Evolutionary conservation across 2,113 vertebrate species (phyloP).

Genomic region (Indicator indicator): DNA sequence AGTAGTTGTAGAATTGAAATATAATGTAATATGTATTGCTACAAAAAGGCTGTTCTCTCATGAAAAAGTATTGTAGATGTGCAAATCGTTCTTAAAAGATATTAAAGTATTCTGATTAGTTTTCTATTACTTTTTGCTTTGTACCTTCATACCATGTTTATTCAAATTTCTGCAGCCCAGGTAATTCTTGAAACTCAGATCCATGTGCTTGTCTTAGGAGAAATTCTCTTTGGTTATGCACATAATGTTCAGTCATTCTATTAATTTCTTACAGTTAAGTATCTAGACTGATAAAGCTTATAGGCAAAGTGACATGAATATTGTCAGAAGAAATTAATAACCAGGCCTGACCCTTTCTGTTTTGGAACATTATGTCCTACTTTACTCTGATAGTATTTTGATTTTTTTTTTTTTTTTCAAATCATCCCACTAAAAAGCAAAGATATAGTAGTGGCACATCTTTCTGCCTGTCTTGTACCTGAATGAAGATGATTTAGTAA

Average conservation of each 20-base stretch:
- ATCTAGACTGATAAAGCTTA: background rate
- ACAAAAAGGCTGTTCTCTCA: background rate
- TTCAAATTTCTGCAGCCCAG: background rate
- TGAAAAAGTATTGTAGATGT: background rate
- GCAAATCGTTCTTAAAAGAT: background rate
- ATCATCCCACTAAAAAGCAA: background rate
- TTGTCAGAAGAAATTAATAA: background rate
- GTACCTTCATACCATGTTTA: background rate
- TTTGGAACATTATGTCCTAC: constrained; percentile 28
- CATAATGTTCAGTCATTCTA: background rate
- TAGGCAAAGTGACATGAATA: background rate
- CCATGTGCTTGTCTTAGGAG: background rate
- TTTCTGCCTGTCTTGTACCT: background rate
- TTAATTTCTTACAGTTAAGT: background rate
- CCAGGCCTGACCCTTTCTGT: background rate
- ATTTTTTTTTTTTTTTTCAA: background rate
- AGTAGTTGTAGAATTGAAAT: background rate
- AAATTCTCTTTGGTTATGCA: background rate
- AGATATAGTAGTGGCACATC: background rate
- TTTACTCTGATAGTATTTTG: background rate
- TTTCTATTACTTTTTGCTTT: background rate
- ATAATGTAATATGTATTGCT: background rate
- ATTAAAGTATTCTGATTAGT: background rate
- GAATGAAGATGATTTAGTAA: background rate
- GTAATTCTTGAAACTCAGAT: background rate